These are phyloP conservation scores for Aleiodes testaceus DNA, from an alignment of 2,888 invertebrate species.

Conservation along the genomic window DNA sequence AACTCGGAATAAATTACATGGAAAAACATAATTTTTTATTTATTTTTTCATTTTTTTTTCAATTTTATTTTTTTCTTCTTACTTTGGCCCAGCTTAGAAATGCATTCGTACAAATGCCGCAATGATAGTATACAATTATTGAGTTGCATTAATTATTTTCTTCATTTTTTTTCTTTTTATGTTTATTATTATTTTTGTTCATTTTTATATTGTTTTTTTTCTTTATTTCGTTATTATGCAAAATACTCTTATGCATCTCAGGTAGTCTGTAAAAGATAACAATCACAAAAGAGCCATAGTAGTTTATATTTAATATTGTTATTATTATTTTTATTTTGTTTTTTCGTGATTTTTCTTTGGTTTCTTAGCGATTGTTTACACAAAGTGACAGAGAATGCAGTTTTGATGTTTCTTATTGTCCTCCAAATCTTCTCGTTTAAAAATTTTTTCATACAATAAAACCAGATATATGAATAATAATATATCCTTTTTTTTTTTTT, in stretches of 20 bases:
- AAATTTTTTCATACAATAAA: slow-evolving; percentile 39
- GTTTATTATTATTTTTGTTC: slow-evolving; percentile 32
- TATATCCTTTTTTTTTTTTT: slow-evolving; percentile 34
- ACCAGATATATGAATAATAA: slow-evolving; percentile 44
- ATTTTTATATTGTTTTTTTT: slow-evolving; percentile 28
- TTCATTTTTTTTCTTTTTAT: slow-evolving; percentile 36
- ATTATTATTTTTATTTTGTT: slow-evolving; percentile 2
- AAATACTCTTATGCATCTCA: slow-evolving; percentile 48
- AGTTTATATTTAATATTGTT: slow-evolving; percentile 39
- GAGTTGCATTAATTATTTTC: slow-evolving; percentile 44
- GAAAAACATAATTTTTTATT: slow-evolving; percentile 51
- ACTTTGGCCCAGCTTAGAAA: slow-evolving; percentile 54
- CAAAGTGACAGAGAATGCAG: slow-evolving; percentile 50
- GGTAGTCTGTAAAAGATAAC: slow-evolving; percentile 53
- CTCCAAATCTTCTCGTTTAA: slow-evolving; percentile 25
- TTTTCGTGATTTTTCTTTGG: slow-evolving; percentile 27
- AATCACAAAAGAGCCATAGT: slow-evolving; percentile 53
- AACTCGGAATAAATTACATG: slow-evolving; percentile 57
- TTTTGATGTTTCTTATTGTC: slow-evolving; percentile 47
- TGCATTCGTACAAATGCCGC: slow-evolving; percentile 52
- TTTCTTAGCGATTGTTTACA: slow-evolving; percentile 52
- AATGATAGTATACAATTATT: slow-evolving; percentile 51
- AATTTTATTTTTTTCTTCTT: slow-evolving; percentile 30
- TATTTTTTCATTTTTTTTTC: slow-evolving; percentile 36
- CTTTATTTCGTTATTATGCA: slow-evolving; percentile 44